Conservation (phyloP, 2,888 invertebrate genomes). For the Dichetophora obliterata region DNA sequence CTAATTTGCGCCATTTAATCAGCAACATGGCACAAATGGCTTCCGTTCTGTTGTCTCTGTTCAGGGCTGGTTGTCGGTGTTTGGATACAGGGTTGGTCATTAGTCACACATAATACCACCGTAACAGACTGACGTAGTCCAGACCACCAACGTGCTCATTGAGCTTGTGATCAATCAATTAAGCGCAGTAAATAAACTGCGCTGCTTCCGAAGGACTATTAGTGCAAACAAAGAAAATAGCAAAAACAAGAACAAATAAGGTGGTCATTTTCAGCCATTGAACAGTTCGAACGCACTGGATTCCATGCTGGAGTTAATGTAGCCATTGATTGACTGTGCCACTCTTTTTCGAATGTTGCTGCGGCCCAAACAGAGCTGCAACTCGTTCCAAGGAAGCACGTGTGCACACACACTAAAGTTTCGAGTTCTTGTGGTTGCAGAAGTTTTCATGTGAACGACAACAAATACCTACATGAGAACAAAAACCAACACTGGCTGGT, state of each 20-base stretch:
- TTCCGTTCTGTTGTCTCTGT: background rate
- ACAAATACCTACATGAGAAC: no score
- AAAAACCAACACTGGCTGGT: background rate
- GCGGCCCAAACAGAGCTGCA: background rate
- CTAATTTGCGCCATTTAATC: conserved; percentile 8
- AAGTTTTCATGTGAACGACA: background rate
- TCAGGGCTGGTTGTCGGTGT: background rate
- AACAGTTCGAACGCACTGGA: background rate
- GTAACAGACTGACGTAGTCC: background rate
- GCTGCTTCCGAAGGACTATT: conserved; percentile 22
- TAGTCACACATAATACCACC: conserved; percentile 11
- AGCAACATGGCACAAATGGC: background rate
- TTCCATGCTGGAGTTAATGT: background rate
- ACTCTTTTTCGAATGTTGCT: background rate
- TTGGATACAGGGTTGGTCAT: background rate
- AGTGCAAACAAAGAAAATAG: conserved; percentile 11
- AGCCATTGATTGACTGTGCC: background rate
- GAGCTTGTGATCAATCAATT: conserved; percentile 36
- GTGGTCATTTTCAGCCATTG: background rate
- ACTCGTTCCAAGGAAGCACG: background rate
- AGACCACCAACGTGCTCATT: conserved; percentile 1
- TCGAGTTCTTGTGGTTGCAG: background rate
- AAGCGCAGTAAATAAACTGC: conserved; percentile 25
- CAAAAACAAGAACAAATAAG: background rate
- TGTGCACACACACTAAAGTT: background rate